phyloP scores from a whole-genome alignment of 1,140 invertebrate genomes.

The Mizuhopecten yessoensis region DNA sequence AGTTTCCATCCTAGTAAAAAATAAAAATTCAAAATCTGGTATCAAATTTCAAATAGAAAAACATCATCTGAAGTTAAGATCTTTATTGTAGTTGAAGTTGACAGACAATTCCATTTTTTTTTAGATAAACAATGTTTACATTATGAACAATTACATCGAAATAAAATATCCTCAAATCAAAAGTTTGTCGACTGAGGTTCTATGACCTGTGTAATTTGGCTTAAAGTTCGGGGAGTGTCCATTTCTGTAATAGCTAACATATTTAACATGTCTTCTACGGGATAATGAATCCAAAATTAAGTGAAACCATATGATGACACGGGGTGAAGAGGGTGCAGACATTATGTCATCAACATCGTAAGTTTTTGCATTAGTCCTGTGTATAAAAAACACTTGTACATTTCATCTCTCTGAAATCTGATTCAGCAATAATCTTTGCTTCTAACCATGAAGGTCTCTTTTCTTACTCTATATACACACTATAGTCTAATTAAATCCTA shows the following conservation, averaged over 20 bases:
- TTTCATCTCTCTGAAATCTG: neutral
- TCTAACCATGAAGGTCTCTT: neutral
- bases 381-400: neutral
- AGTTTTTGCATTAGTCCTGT: neutral
- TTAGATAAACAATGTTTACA: too few species aligned
- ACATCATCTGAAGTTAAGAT: too few species aligned
- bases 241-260: neutral
- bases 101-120: too few species aligned
- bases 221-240: neutral
- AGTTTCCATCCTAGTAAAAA: too few species aligned
- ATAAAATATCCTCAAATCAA: neutral
- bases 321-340: neutral
- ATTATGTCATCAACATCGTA: conserved; percentile 1
- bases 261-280: neutral
- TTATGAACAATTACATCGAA: too few species aligned
- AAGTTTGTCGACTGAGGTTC: neutral
- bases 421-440: neutral
- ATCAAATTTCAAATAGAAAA: too few species aligned
- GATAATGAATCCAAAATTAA: neutral
- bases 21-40: too few species aligned
- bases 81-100: too few species aligned
- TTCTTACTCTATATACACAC: neutral
- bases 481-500: neutral
- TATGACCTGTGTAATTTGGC: neutral
- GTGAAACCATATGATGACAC: neutral